Evolutionary conservation across 2,888 invertebrate species (phyloP).

Genomic region (Ophioninae sp.): DNA sequence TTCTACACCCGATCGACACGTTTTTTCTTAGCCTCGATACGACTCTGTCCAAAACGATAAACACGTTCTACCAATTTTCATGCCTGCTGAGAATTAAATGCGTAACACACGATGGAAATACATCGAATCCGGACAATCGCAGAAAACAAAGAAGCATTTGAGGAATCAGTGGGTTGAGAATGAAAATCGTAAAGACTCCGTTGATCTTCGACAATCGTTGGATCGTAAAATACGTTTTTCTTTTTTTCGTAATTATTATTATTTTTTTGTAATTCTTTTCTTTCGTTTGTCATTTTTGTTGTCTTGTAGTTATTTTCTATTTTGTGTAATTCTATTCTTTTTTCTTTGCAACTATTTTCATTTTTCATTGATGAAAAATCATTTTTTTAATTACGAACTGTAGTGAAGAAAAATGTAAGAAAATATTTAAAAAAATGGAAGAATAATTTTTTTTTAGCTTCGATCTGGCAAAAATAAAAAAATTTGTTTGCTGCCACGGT

Average conservation of each 20-base stretch:
- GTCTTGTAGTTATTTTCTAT: background rate
- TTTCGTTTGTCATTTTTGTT: background rate
- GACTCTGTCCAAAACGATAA: background rate
- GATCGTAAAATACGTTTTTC: background rate
- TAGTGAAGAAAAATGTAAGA: background rate
- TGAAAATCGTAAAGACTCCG: background rate
- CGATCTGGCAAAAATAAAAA: background rate
- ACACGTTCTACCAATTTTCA: conserved; percentile 12
- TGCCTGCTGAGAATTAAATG: conserved; percentile 2
- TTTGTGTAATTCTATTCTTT: background rate
- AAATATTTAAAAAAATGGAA: background rate
- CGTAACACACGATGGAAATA: conserved; percentile 4
- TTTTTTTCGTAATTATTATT: background rate
- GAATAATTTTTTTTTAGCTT: background rate
- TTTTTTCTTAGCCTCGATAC: conserved; percentile 53
- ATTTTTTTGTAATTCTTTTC: background rate
- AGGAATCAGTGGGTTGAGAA: background rate
- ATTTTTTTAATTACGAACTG: background rate
- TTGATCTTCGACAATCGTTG: too few relatives aligned
- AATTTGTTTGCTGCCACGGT: background rate
- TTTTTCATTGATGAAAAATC: background rate
- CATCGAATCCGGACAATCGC: background rate
- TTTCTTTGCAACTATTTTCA: background rate
- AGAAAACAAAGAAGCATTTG: background rate
- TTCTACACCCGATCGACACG: conserved; percentile 52